These are phyloP conservation scores for Manacus vitellinus DNA, from an alignment of 2,113 vertebrate genomes.

Conservation along the genomic window DNA sequence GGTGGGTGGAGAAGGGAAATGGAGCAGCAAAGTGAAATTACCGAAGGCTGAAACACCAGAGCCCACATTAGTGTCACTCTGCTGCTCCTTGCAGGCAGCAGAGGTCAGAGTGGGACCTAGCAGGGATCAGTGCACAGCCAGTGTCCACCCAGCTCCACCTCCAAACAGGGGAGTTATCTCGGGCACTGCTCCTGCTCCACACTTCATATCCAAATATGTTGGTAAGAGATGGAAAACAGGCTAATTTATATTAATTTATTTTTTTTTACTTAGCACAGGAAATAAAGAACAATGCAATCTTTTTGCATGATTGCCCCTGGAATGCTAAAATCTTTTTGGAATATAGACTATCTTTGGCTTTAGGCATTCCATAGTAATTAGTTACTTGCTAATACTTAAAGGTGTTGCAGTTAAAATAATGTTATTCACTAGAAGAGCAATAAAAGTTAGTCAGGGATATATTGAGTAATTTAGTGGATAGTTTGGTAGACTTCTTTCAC, in stretches of 20 bases:
- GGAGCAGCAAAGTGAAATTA: not conserved
- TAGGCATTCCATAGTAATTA: not conserved
- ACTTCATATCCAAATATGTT: not conserved
- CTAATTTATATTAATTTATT: not conserved
- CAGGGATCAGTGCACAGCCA: accelerated
- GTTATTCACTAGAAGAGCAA: not conserved
- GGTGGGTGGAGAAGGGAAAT: not conserved
- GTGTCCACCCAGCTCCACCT: not conserved
- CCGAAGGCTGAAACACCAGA: accelerated
- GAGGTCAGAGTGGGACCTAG: not conserved
- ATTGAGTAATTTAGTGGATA: not conserved
- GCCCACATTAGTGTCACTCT: not conserved
- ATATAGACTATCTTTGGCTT: not conserved
- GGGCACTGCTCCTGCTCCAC: not conserved
- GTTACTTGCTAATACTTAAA: not conserved
- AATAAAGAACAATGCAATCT: not conserved
- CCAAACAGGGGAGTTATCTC: not conserved
- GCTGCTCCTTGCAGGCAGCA: not conserved
- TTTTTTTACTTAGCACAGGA: not conserved
- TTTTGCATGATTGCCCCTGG: not conserved
- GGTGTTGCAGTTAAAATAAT: not conserved
- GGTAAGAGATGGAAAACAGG: not conserved
- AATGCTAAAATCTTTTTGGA: not conserved
- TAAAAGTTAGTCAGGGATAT: not conserved
- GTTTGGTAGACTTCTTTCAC: not conserved